Base-by-base conservation (phyloP, 2,113 vertebrate genomes). In the Bujurquina vittata region DNA sequence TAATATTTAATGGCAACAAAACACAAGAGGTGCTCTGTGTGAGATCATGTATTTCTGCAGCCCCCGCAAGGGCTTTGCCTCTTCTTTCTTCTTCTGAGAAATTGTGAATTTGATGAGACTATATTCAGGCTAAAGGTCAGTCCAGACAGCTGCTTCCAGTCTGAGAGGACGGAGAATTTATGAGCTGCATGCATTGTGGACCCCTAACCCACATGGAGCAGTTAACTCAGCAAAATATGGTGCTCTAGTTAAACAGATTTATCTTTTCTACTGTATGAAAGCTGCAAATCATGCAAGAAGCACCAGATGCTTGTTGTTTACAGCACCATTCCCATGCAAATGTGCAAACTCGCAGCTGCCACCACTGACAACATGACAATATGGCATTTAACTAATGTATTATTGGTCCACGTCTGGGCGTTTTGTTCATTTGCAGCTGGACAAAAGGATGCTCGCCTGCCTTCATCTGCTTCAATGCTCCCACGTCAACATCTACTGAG, bases 361-460 rank as follows among this genome's bases (percentile, higher is more conserved):
- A 54, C 52, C 37, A 35, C 17, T 54, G 49, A 40, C 20, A 52
- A 52, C 17, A 12, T 10, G 23, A 52, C 23, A 52, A 72, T 4
- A 72, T 11, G 46, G 18, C 20, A 29, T 72, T 59, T 52, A 18
- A 55, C 52, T 63, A 7, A 52, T 11, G 29, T 65, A 23, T 6
- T 63, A 35, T 75, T 58, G 43, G 52, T 69, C 67, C 58, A 88
- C 80, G 83, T 91, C 72, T 84, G 75, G 80, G 52, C 29, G 29
- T 79, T 62, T 72, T 55, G 58, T 83, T 37, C 54, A 73, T 79
- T 60, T 46, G 72, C 63, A 88, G 67, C 73, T 88, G 87, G 83
- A 92, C 89, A 90, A 92, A 90, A 84, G 85, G 72, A 75, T 83
- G 67, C 31, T 46, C 31, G 80, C 46, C 54, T 65, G 73, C 55